Percentiles rank a stretch among this genome's conserved stretches.
Conservation (phyloP, 2,797 vertebrate genomes). For the Amniataba percoides region DNA sequence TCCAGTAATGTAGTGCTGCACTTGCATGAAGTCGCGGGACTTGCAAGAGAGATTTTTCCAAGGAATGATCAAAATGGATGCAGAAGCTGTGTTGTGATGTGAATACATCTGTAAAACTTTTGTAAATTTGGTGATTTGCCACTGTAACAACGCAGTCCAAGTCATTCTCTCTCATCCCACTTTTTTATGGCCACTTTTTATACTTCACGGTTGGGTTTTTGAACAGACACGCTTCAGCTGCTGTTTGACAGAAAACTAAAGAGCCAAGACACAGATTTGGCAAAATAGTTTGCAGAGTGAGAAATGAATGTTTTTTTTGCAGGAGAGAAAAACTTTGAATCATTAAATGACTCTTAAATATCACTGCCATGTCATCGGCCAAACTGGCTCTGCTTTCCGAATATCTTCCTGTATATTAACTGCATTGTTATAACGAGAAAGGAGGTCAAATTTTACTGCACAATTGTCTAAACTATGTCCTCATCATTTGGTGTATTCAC, state of each 20-base stretch:
- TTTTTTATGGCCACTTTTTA: background rate
- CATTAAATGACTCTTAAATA: background rate
- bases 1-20: background rate
- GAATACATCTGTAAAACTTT: no score
- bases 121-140: slow-evolving; percentile 15
- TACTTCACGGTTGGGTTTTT: background rate
- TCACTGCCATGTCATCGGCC: background rate
- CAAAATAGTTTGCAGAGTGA: background rate
- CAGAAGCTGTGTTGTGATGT: no score
- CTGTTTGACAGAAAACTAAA: background rate
- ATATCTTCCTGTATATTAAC: background rate
- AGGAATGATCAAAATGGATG: background rate
- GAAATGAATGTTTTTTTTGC: background rate
- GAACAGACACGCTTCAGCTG: background rate
- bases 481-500: background rate
- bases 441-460: background rate
- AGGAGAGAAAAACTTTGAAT: background rate
- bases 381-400: background rate
- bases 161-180: background rate
- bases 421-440: background rate
- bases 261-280: background rate
- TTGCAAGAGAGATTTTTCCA: background rate
- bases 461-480: background rate
- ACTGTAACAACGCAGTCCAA: background rate
- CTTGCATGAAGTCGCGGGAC: background rate